Conservation (phyloP, 2,797 vertebrate species). For the Acanthopagrus latus region DNA sequence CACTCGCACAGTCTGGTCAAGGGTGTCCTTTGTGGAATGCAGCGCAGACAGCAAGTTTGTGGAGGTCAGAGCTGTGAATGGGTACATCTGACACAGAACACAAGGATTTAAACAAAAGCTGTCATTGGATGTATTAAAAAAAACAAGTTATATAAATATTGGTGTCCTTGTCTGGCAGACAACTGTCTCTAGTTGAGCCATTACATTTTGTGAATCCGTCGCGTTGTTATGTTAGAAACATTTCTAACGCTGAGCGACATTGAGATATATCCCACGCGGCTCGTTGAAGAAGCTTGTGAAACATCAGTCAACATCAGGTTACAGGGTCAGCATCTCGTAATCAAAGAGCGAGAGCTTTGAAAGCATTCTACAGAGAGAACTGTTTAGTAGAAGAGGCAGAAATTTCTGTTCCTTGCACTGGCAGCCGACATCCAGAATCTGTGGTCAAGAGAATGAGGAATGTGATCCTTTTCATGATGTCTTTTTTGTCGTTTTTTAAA, state of each 20-base stretch:
- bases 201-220: not conserved
- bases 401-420: not conserved
- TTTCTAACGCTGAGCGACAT: not conserved
- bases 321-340: not conserved
- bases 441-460: slow-evolving; percentile 3
- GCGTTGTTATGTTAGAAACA: not conserved
- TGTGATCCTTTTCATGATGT: not conserved
- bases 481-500: not conserved
- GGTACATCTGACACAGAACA: not conserved
- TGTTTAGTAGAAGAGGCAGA: slow-evolving; percentile 3
- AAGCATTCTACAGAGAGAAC: slow-evolving; percentile 4
- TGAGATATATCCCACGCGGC: not conserved
- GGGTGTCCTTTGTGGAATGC: not conserved
- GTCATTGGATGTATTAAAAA: no score
- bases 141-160: no score
- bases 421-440: not conserved
- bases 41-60: not conserved
- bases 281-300: not conserved
- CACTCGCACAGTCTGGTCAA: not conserved
- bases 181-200: no score
- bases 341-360: slow-evolving; percentile 9
- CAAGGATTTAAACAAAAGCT: no score
- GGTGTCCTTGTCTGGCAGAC: no score
- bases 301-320: slow-evolving; percentile 1
- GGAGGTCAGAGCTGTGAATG: not conserved